Percentiles rank a stretch among this genome's conserved stretches.
Conservation (phyloP, 2,888 invertebrate genomes). For the Nemotelus nigrinus region DNA sequence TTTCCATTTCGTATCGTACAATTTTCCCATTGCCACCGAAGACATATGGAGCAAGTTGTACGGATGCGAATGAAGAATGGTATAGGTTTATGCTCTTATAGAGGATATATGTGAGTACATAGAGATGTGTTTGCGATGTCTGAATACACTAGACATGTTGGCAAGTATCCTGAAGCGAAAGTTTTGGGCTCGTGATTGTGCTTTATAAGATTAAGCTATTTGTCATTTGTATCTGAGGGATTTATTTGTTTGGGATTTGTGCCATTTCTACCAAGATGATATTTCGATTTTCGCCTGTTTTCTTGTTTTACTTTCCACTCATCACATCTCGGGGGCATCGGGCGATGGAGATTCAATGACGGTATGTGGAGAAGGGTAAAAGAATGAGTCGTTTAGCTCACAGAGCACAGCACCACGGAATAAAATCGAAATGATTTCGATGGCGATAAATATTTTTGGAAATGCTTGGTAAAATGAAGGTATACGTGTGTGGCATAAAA, state of each 20-base stretch:
- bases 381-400: too few relatives aligned
- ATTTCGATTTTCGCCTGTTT: slow-evolving; percentile 29
- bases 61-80: background rate
- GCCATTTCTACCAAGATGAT: slow-evolving; percentile 44
- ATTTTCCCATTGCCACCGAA: background rate
- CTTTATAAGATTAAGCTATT: slow-evolving; percentile 47
- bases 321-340: too few relatives aligned
- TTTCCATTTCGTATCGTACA: slow-evolving; percentile 35
- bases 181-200: slow-evolving; percentile 39
- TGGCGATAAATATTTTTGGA: too few relatives aligned
- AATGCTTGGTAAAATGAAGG: too few relatives aligned
- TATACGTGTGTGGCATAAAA: too few relatives aligned
- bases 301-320: too few relatives aligned
- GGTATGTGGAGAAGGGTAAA: too few relatives aligned
- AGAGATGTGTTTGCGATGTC: background rate
- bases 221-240: slow-evolving; percentile 48
- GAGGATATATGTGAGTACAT: background rate
- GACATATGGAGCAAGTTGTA: background rate
- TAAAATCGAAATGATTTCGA: too few relatives aligned
- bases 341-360: too few relatives aligned
- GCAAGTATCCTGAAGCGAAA: slow-evolving; percentile 15
- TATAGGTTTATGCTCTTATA: slow-evolving; percentile 17
- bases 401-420: too few relatives aligned
- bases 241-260: slow-evolving; percentile 47
- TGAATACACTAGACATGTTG: slow-evolving; percentile 5